Evolutionary conservation across 2,888 invertebrate genomes (phyloP), one percentile per base, ranked within the genome.

Genomic region (Drosophila neonasuta): DNA sequence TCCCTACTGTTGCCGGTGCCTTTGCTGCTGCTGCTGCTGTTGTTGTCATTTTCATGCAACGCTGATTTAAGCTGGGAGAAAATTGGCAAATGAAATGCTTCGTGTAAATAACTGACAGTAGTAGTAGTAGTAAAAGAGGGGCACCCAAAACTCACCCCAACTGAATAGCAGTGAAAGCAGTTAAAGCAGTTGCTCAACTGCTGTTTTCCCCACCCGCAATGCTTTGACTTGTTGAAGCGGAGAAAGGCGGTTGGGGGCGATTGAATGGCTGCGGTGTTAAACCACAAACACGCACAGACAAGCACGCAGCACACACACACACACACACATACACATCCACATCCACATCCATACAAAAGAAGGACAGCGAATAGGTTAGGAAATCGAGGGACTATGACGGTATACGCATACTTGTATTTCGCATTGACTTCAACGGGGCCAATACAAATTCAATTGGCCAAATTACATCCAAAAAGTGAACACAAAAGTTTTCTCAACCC

Each of bases 41-140:
- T 71, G 54, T 79, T 70, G 74, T 79, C 67, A 76, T 71, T 85
- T 82, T 75, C 76, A 76, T 68, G 82, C 66, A 57, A 71, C 85
- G 81, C 68, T 75, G 87, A 79, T 75, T 81, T 75, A 81, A 84
- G 77, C 77, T 79, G 70, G 41, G 60, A 54, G 67, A 69, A 85
- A 81, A 81, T 84, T 86, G 87, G 68, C 86, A 80, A 83, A 78
- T 80, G 79, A 80, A 80, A 86, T 74, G 86, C 85, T 80, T 80
- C 66, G 67, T 65, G 79, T 71, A 85, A 81, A 81, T 69, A 87
- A 68, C 79, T 79, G 74, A 63, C 71, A 69, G 60, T 32, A 32
- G 32, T 32, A 32, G 32, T 32, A 32, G 32, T 32, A 10, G 10
- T 32, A 32, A 10, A 61, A 49, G 64, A 67, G 55, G 15, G 60